These are phyloP conservation scores for Telmatochromis bifrenatus DNA, from an alignment of 2,113 vertebrate genomes.

Conservation along the genomic window DNA sequence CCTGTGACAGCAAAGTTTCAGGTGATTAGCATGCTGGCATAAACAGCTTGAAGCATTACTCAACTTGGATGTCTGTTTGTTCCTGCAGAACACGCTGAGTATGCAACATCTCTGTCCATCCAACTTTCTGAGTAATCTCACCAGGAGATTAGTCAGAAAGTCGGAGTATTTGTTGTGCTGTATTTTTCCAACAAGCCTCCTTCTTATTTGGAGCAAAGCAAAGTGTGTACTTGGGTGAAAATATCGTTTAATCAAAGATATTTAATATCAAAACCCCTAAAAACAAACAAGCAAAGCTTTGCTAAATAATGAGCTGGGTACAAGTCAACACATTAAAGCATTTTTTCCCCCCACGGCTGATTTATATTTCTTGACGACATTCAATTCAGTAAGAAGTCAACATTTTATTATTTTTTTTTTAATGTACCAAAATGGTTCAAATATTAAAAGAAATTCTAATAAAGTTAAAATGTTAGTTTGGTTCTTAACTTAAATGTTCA, in stretches of 20 bases:
- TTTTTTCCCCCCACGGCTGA: background rate
- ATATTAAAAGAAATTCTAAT: background rate
- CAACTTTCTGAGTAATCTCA: background rate
- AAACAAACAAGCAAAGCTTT: background rate
- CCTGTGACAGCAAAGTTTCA: background rate
- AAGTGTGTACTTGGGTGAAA: background rate
- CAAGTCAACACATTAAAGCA: background rate
- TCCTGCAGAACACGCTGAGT: background rate
- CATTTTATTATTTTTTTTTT: fast-evolving
- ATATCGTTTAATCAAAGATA: background rate
- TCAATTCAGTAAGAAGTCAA: background rate
- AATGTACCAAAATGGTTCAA: background rate
- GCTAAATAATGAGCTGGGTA: background rate
- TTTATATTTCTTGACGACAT: background rate
- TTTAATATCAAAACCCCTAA: background rate
- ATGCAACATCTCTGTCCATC: background rate
- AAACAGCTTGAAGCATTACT: background rate
- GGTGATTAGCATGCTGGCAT: background rate
- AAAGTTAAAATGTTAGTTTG: background rate
- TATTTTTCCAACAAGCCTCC: background rate
- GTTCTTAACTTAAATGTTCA: background rate
- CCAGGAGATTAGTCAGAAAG: background rate
- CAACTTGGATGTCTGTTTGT: background rate
- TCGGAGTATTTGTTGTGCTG: background rate
- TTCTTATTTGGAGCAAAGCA: background rate